Conservation (phyloP, 2,888 invertebrate genomes). For the Aphrophora alni region DNA sequence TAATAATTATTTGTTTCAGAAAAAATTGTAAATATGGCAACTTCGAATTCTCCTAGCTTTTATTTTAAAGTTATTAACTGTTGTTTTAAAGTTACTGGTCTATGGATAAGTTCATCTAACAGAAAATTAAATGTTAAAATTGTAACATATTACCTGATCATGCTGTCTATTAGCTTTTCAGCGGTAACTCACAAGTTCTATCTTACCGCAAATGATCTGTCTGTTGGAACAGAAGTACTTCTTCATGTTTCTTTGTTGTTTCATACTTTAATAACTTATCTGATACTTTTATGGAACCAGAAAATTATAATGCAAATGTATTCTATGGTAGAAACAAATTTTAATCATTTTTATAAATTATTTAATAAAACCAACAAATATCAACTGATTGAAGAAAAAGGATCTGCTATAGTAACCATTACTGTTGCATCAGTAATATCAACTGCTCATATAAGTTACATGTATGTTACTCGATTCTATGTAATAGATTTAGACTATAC, state of each 20-base stretch:
- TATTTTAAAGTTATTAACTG: not conserved
- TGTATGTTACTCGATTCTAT: not conserved
- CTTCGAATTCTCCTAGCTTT: not conserved
- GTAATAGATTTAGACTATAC: not conserved
- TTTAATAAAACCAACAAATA: not conserved
- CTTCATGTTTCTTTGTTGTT: not conserved
- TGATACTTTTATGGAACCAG: not conserved
- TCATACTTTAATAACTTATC: not conserved
- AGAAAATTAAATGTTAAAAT: not conserved
- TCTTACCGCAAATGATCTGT: not conserved
- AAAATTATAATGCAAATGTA: not conserved
- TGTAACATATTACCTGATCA: not conserved
- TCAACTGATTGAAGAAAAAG: not conserved
- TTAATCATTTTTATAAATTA: not conserved
- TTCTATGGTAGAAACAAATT: not conserved
- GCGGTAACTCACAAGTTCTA: not conserved
- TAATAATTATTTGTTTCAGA: too few species aligned
- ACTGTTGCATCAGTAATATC: not conserved
- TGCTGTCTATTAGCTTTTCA: not conserved
- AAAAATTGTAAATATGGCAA: not conserved
- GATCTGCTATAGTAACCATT: not conserved
- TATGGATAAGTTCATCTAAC: not conserved
- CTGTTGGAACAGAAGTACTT: not conserved
- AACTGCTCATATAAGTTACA: not conserved
- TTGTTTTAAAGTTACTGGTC: not conserved